Evolutionary conservation across 2,113 vertebrate genomes (phyloP).

Genomic region (Aythya baeri): DNA sequence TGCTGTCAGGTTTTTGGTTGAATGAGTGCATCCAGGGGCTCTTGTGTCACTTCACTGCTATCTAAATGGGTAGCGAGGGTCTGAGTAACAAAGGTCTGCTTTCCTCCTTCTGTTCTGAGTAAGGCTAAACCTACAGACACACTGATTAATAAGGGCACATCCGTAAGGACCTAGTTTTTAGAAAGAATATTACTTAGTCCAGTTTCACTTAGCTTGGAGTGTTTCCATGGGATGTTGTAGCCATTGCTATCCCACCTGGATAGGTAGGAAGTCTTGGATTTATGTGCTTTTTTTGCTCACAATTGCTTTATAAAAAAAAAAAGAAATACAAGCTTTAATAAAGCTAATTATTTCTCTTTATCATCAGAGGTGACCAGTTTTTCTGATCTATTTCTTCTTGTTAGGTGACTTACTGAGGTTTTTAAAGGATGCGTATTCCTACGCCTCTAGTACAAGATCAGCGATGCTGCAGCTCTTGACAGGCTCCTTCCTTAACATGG

Average conservation of each 20-base stretch:
- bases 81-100: background rate
- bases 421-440: background rate
- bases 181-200: background rate
- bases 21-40: background rate
- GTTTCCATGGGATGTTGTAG: background rate
- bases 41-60: rapidly evolving
- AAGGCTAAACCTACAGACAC: background rate
- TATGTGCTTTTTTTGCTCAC: background rate
- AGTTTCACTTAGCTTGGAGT: background rate
- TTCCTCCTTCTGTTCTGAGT: background rate
- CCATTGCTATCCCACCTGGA: background rate
- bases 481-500: background rate
- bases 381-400: background rate
- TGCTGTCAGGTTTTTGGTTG: rapidly evolving
- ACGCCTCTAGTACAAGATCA: background rate
- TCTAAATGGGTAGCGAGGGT: background rate
- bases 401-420: background rate
- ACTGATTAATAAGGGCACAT: background rate
- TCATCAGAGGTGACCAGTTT: background rate
- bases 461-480: background rate
- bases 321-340: no score
- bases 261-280: background rate
- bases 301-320: no score
- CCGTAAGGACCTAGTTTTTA: background rate
- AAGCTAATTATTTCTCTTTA: background rate